Evolutionary conservation across 1,140 invertebrate species (phyloP).

Genomic region (Triops cancriformis): DNA sequence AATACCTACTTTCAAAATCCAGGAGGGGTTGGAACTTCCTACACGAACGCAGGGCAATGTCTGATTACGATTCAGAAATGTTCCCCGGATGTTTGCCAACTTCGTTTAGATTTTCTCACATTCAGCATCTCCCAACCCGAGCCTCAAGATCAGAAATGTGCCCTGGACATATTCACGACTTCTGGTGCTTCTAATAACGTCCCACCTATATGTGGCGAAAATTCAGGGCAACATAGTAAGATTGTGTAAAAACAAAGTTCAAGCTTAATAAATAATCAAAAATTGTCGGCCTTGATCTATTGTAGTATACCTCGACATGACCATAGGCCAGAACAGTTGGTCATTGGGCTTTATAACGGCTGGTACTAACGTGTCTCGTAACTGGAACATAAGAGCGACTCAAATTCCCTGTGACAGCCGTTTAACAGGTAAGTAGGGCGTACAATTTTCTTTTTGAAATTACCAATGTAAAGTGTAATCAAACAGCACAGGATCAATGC

Average conservation of each 20-base stretch:
- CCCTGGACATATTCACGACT: conserved; percentile 33
- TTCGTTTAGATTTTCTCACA: conserved; percentile 15
- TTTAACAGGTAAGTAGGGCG: conserved; percentile 19
- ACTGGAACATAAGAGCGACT: conserved; percentile 32
- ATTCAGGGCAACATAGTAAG: conserved; percentile 34
- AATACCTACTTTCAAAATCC: conserved; percentile 25
- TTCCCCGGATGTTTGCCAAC: conserved; percentile 18
- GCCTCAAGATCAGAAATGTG: conserved; percentile 33
- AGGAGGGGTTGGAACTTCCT: neutral
- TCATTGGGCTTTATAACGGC: conserved; percentile 31
- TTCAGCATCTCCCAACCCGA: conserved; percentile 33
- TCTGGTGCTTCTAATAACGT: conserved; percentile 31
- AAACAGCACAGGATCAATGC: conserved; percentile 41
- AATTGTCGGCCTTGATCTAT: neutral
- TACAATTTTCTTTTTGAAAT: no score
- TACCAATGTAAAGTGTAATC: no score
- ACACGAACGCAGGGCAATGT: conserved; percentile 16
- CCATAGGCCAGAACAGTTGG: neutral
- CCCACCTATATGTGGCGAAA: conserved; percentile 34
- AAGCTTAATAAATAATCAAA: neutral
- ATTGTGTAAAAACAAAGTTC: neutral
- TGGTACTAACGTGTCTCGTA: conserved; percentile 30
- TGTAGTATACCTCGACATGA: conserved; percentile 18
- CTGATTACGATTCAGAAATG: conserved; percentile 16
- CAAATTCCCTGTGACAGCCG: conserved; percentile 30